These are phyloP conservation scores for Andricus curvator DNA, from an alignment of 2,888 invertebrate species.

Conservation along the genomic window DNA sequence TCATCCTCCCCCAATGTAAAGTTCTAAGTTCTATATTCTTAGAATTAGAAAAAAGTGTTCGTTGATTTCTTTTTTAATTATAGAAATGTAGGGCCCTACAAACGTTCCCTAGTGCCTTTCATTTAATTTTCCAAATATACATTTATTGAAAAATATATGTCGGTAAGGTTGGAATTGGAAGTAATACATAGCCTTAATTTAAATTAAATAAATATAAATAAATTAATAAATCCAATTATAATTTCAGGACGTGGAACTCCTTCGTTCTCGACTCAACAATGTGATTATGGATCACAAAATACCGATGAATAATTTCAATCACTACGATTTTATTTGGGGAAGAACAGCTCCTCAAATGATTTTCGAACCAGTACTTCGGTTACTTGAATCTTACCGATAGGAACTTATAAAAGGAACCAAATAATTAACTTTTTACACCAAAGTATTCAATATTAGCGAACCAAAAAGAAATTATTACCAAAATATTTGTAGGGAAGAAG, in stretches of 20 bases:
- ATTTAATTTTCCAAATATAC: no score
- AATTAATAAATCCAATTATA: slow-evolving; percentile 10
- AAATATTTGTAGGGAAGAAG: background rate
- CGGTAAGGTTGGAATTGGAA: no score
- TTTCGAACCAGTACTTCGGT: slow-evolving; percentile 64
- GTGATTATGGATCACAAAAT: slow-evolving; percentile 66
- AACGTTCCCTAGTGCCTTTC: no score
- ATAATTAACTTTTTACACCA: slow-evolving; percentile 20
- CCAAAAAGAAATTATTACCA: slow-evolving; percentile 9
- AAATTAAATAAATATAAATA: background rate
- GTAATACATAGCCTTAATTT: background rate
- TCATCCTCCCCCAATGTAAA: no score
- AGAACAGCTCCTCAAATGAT: slow-evolving; percentile 64
- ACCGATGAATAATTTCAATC: slow-evolving; percentile 64
- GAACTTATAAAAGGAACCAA: slow-evolving; percentile 32
- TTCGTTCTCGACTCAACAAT: slow-evolving; percentile 61
- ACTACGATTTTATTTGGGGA: slow-evolving; percentile 75
- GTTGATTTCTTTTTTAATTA: no score
- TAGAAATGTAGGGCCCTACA: no score
- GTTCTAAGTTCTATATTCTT: no score
- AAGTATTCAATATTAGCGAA: slow-evolving; percentile 34
- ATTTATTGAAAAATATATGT: no score
- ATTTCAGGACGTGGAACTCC: slow-evolving; percentile 64
- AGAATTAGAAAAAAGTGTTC: no score
- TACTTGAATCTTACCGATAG: slow-evolving; percentile 65